Percentiles rank a stretch among this genome's conserved stretches.
Evolutionary conservation across 2,888 invertebrate species (phyloP).

Genomic region (Xestoiulus laeticollis): DNA sequence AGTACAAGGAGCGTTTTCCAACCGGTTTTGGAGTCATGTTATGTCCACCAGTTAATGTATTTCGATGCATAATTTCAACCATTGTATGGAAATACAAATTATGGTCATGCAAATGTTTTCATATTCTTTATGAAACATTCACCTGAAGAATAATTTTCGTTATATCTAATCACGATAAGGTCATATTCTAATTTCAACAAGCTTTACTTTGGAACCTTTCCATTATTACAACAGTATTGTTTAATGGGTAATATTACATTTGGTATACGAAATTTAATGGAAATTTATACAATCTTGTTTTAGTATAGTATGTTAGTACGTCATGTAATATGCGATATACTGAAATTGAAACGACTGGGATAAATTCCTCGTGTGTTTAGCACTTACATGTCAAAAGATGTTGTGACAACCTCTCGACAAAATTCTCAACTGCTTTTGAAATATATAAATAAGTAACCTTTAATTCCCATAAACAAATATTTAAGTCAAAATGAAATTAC

Average conservation of each 20-base stretch:
- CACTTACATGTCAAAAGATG: too few species aligned
- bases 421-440: too few species aligned
- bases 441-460: too few species aligned
- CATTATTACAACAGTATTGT: not conserved
- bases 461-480: too few species aligned
- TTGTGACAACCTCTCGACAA: too few species aligned
- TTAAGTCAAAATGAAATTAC: too few species aligned
- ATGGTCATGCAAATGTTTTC: not conserved
- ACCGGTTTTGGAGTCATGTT: not conserved
- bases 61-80: not conserved
- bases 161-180: not conserved
- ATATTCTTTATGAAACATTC: not conserved
- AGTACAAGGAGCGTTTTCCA: not conserved
- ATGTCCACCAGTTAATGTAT: not conserved
- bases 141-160: not conserved
- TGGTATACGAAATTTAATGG: not conserved
- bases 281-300: not conserved
- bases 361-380: too few species aligned
- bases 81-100: not conserved
- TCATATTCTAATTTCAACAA: not conserved
- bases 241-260: not conserved
- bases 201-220: not conserved
- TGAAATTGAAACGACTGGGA: too few species aligned
- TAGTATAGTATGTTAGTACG: not conserved
- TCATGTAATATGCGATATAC: too few species aligned